These are phyloP conservation scores for Macrocentrus cingulum DNA, from an alignment of 1,140 invertebrate genomes.

Conservation along the genomic window DNA sequence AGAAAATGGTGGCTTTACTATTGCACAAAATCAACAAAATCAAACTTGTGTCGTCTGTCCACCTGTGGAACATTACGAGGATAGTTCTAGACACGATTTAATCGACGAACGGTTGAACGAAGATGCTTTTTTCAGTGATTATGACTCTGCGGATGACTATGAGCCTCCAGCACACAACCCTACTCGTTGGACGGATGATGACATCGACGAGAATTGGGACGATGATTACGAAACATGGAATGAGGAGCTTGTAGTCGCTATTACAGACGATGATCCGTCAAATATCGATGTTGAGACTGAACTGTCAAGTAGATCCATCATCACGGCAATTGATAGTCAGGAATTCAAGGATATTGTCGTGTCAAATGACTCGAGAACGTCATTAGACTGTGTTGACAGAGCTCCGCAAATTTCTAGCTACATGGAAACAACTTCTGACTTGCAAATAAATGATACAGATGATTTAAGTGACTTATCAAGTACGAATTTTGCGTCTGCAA, in stretches of 20 bases:
- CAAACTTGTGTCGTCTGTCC: slow-evolving; percentile 36
- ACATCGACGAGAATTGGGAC: slow-evolving; percentile 5
- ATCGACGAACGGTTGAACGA: slow-evolving; percentile 22
- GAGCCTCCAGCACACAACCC: slow-evolving; percentile 1
- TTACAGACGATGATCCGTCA: slow-evolving; percentile 4
- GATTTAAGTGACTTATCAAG: no score
- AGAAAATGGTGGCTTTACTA: slow-evolving; percentile 32
- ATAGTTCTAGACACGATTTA: slow-evolving; percentile 29
- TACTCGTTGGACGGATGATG: neutral
- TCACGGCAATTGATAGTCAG: no score
- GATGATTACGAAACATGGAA: slow-evolving; percentile 39
- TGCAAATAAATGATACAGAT: no score
- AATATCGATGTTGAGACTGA: neutral
- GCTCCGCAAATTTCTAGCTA: no score
- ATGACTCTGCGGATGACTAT: slow-evolving; percentile 23
- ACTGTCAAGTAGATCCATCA: neutral
- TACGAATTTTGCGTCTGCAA: no score
- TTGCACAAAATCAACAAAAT: slow-evolving; percentile 32
- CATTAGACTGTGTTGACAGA: no score
- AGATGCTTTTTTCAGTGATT: neutral
- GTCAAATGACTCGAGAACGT: no score
- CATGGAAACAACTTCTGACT: no score
- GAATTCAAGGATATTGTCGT: no score
- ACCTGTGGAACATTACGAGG: slow-evolving; percentile 16
- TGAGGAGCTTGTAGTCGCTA: slow-evolving; percentile 27